phyloP scores from a whole-genome alignment of 2,113 vertebrate genomes.

The Sisor rabdophorus region DNA sequence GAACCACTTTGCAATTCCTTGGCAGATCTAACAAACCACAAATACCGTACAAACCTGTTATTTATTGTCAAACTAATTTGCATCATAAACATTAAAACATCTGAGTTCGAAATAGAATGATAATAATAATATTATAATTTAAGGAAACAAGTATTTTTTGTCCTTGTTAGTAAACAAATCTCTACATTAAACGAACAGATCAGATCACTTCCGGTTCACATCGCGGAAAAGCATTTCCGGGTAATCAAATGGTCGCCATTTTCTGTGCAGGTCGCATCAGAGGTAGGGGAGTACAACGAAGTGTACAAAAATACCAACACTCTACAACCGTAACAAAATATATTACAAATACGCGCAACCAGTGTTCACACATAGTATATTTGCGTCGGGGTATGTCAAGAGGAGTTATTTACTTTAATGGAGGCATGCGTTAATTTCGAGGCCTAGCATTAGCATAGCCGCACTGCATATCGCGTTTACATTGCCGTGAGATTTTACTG shows the following conservation, averaged over 20 bases:
- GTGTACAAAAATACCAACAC: not conserved
- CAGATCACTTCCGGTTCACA: not conserved
- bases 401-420: not conserved
- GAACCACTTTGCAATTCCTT: too few species aligned
- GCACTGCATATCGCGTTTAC: not conserved
- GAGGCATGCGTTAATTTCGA: not conserved
- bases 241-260: conserved; percentile 58
- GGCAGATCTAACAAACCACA: not conserved
- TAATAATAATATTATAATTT: not conserved
- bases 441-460: conserved; percentile 16
- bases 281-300: conserved; percentile 54
- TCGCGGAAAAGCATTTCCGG: conserved; percentile 5
- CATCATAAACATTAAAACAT: not conserved
- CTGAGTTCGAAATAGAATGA: not conserved
- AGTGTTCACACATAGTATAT: not conserved
- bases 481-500: not conserved
- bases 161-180: not conserved
- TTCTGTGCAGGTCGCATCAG: conserved; percentile 55
- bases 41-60: not conserved
- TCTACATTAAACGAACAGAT: not conserved
- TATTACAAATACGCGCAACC: too few species aligned
- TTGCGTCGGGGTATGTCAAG: not conserved
- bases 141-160: not conserved
- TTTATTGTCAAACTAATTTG: not conserved
- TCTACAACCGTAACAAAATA: not conserved